Evolutionary conservation across 2,888 invertebrate genomes (phyloP).

Genomic region (Andrena bicolor): DNA sequence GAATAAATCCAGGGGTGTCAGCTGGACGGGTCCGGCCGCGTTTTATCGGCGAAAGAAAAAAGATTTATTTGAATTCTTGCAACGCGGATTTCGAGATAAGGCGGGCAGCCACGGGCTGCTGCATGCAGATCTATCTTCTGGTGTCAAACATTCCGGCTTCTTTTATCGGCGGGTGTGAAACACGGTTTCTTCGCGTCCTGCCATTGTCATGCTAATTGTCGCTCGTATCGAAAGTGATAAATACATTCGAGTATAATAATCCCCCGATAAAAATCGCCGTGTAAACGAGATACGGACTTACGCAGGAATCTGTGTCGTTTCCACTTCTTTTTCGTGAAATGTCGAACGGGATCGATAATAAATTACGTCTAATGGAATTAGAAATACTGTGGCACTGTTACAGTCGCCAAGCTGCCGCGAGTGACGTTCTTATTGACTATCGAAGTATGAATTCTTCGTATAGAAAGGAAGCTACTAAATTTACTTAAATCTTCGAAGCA

Average conservation of each 20-base stretch:
- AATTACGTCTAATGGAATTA: slow-evolving; percentile 17
- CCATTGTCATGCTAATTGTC: slow-evolving; percentile 39
- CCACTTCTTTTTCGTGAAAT: no score
- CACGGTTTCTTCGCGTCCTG: slow-evolving; percentile 30
- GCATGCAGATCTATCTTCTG: slow-evolving; percentile 31
- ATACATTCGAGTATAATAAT: slow-evolving; percentile 19
- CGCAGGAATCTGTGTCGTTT: slow-evolving; percentile 12
- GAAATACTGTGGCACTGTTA: background rate
- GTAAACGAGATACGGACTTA: background rate
- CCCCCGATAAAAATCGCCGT: slow-evolving; percentile 18
- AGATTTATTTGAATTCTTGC: slow-evolving; percentile 58
- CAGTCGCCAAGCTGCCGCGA: no score
- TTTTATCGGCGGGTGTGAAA: slow-evolving; percentile 39
- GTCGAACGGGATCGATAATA: slow-evolving; percentile 1
- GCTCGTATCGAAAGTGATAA: slow-evolving; percentile 15
- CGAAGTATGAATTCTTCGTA: background rate
- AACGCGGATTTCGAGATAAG: slow-evolving; percentile 50
- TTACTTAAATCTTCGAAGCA: no score
- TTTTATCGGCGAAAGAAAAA: slow-evolving; percentile 31
- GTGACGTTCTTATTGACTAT: slow-evolving; percentile 1
- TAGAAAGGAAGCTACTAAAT: no score
- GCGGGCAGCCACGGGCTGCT: background rate
- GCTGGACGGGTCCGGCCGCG: background rate
- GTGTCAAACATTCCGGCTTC: slow-evolving; percentile 43
- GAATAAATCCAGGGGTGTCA: slow-evolving; percentile 60